These are phyloP conservation scores for Fragariocoptes setiger DNA, from an alignment of 1,140 invertebrate species.

Conservation along the genomic window DNA sequence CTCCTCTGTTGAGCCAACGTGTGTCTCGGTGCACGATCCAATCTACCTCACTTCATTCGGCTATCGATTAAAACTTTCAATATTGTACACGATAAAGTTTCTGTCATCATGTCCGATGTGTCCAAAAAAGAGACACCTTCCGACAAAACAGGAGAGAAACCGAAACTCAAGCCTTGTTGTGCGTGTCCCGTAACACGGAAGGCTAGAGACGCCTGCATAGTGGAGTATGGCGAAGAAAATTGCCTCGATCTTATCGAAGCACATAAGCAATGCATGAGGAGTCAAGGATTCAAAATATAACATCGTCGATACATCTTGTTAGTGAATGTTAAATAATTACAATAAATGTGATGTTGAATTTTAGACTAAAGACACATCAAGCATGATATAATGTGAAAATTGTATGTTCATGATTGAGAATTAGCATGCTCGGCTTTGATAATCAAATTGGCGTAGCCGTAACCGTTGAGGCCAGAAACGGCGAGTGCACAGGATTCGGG, in stretches of 20 bases:
- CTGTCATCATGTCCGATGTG: too few species aligned
- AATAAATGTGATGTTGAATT: too few species aligned
- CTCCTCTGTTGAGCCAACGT: too few species aligned
- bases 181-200: conserved; percentile 87
- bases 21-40: too few species aligned
- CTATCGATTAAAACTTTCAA: too few species aligned
- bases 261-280: conserved; percentile 80
- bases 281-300: conserved; percentile 76
- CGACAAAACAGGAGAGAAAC: too few species aligned
- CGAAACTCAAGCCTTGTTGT: conserved; percentile 85
- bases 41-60: too few species aligned
- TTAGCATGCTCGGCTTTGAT: conserved; percentile 97
- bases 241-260: conserved; percentile 66
- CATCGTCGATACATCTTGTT: too few species aligned
- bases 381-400: not conserved
- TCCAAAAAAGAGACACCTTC: too few species aligned
- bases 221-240: conserved; percentile 68
- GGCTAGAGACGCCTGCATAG: conserved; percentile 57
- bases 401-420: conserved; percentile 3
- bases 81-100: too few species aligned
- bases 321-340: too few species aligned
- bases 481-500: conserved; percentile 62
- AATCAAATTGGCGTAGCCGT: conserved; percentile 93
- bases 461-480: conserved; percentile 58
- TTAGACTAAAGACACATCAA: conserved; percentile 23